Percentiles rank a stretch among this genome's conserved stretches.
phyloP scores from a whole-genome alignment of 1,140 invertebrate species.

The Anthonomus grandis region DNA sequence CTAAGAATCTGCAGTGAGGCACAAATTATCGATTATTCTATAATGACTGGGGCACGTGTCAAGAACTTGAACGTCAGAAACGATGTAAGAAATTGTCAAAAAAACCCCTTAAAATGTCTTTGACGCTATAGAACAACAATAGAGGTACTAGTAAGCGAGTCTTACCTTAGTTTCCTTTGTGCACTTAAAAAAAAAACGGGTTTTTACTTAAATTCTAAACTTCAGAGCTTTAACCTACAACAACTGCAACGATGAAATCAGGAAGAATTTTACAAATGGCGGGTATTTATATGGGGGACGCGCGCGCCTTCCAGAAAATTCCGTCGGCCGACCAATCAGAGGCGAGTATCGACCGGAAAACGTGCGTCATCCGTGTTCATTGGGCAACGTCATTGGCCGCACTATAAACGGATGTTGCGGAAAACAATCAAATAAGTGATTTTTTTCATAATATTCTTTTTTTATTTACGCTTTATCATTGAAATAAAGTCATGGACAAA shows the following conservation, averaged over 20 bases:
- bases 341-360: neutral
- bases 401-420: too few species aligned
- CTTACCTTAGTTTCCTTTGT: neutral
- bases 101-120: neutral
- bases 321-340: constrained; percentile 10
- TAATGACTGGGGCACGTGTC: too few species aligned
- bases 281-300: constrained; percentile 15
- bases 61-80: too few species aligned
- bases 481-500: too few species aligned
- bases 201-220: neutral
- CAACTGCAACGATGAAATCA: constrained; percentile 23
- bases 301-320: constrained; percentile 19
- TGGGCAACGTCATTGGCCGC: too few species aligned
- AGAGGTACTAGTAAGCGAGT: neutral
- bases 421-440: too few species aligned
- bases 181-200: neutral
- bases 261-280: constrained; percentile 21
- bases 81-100: neutral
- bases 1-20: too few species aligned
- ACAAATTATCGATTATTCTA: too few species aligned
- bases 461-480: too few species aligned
- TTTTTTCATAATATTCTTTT: too few species aligned
- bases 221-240: constrained; percentile 10
- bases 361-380: neutral
- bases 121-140: neutral